A percentile compares a stretch with the other conserved stretches of the same genome.
Conservation (phyloP, 35 echinoderm and acorn worm species). For the Eucidaris tribuloides region DNA sequence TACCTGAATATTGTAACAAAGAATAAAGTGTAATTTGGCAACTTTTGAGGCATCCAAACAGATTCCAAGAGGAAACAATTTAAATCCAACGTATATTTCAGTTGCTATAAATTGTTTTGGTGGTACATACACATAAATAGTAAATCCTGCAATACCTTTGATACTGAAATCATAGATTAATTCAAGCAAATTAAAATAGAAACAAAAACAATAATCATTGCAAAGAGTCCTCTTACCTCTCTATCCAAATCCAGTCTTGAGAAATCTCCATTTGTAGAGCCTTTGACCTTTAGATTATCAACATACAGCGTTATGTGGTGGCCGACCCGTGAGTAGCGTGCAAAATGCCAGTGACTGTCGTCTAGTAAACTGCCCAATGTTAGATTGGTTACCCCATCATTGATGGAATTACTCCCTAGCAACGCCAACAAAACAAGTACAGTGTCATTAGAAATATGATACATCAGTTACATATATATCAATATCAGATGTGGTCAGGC, state of each 20-base stretch:
- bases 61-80: no score
- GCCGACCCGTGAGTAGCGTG: slow-evolving; percentile 43
- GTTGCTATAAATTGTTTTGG: no score
- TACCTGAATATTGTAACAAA: no score
- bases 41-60: no score
- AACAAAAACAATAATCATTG: no score
- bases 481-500: neutral
- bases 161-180: no score
- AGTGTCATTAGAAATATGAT: neutral
- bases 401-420: neutral
- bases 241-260: slow-evolving; percentile 54
- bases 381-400: slow-evolving; percentile 6
- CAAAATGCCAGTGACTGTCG: slow-evolving; percentile 82
- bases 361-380: slow-evolving; percentile 67
- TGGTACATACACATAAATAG: no score
- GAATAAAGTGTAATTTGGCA: no score
- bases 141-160: no score
- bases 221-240: slow-evolving; percentile 21
- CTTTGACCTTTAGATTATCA: slow-evolving; percentile 48
- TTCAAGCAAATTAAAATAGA: no score
- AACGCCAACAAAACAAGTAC: neutral
- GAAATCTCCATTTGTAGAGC: slow-evolving; percentile 49
- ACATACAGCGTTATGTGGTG: slow-evolving; percentile 37
- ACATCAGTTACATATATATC: neutral
- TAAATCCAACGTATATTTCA: no score